Conservation (phyloP, 2,888 invertebrate genomes). For the Pammene fasciana region DNA sequence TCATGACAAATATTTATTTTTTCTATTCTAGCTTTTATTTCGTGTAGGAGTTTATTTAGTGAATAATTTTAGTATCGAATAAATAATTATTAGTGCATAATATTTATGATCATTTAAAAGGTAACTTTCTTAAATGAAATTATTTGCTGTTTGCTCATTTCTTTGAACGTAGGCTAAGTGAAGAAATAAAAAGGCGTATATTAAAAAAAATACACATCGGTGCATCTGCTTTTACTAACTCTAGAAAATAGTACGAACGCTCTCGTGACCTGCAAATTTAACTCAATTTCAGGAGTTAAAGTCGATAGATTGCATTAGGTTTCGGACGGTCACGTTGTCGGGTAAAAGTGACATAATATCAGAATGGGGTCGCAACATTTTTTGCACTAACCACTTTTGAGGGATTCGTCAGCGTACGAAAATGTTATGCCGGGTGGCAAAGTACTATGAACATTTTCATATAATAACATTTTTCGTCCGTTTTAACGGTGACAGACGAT, state of each 20-base stretch:
- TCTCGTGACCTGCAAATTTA: background rate
- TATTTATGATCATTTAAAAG: slow-evolving; percentile 49
- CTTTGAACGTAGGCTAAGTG: slow-evolving; percentile 41
- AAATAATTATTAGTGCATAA: slow-evolving; percentile 59
- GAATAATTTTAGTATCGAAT: slow-evolving; percentile 44
- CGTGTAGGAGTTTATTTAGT: slow-evolving; percentile 42
- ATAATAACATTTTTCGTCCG: too few species aligned
- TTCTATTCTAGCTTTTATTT: slow-evolving; percentile 53
- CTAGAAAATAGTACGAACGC: background rate
- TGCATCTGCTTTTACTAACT: slow-evolving; percentile 21
- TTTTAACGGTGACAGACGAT: too few species aligned
- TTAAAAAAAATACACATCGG: slow-evolving; percentile 24
- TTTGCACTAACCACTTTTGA: too few species aligned
- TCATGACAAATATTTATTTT: slow-evolving; percentile 80
- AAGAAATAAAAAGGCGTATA: slow-evolving; percentile 39
- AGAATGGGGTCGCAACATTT: too few species aligned
- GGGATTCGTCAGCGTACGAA: too few species aligned
- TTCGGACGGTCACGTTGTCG: too few species aligned
- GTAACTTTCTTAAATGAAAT: slow-evolving; percentile 31
- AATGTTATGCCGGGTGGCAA: too few species aligned
- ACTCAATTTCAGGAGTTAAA: too few species aligned
- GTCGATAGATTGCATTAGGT: too few species aligned
- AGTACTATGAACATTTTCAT: too few species aligned
- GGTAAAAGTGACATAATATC: too few species aligned
- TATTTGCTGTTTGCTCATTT: slow-evolving; percentile 42